Evolutionary conservation across 2,113 vertebrate species (phyloP).

Genomic region (Zosterops borbonicus): DNA sequence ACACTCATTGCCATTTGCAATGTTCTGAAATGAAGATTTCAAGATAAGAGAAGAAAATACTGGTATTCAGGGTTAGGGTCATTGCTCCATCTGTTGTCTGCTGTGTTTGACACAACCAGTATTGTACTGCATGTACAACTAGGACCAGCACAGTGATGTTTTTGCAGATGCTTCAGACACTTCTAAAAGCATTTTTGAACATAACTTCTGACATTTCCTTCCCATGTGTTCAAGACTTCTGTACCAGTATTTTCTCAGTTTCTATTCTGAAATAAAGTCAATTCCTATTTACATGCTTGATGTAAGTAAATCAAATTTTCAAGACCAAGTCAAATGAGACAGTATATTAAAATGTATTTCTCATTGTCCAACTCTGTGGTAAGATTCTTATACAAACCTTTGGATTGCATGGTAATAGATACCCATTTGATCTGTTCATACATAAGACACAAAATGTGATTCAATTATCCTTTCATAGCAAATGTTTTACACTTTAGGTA

Average conservation of each 20-base stretch:
- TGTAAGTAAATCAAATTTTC: not conserved
- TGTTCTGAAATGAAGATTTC: not conserved
- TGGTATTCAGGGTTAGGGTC: not conserved
- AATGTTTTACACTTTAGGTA: not conserved
- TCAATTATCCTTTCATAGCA: not conserved
- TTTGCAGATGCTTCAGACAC: not conserved
- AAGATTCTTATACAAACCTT: not conserved
- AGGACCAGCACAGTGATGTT: not conserved
- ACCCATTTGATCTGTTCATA: not conserved
- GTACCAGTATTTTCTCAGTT: not conserved
- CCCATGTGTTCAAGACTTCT: not conserved
- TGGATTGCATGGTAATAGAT: not conserved
- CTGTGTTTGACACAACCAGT: not conserved
- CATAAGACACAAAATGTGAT: not conserved
- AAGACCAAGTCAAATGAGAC: not conserved
- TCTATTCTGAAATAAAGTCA: not conserved
- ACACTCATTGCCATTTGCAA: not conserved
- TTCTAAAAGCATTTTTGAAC: not conserved
- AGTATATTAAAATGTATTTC: not conserved
- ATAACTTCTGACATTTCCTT: not conserved
- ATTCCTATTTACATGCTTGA: not conserved
- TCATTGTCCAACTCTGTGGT: not conserved
- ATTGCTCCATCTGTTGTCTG: not conserved
- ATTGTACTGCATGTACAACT: not conserved
- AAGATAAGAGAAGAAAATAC: not conserved